Conservation (phyloP, 2,888 invertebrate species). For the Pterobdella sp. region DNA sequence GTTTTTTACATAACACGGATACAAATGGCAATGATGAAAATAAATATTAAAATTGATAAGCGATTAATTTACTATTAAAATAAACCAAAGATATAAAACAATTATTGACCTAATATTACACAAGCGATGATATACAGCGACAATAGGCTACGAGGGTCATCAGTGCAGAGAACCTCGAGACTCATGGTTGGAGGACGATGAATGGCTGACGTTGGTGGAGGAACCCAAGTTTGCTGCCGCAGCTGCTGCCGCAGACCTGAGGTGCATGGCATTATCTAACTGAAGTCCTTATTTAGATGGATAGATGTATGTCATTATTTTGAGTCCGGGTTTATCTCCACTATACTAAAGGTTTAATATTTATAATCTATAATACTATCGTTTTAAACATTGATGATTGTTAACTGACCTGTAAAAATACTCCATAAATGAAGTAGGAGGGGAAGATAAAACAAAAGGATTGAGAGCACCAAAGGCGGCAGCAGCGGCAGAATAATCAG, state of each 20-base stretch:
- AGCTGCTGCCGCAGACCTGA: constrained; percentile 2
- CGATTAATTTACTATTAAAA: neutral
- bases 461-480: constrained; percentile 27
- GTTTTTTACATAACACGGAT: no score
- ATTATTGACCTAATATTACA: neutral
- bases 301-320: no score
- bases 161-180: constrained; percentile 5
- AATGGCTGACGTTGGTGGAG: neutral
- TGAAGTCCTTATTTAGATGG: no score
- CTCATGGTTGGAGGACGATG: neutral
- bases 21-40: no score
- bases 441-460: constrained; percentile 19
- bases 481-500: constrained; percentile 24
- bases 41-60: no score
- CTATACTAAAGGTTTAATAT: no score
- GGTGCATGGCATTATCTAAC: no score
- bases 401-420: constrained; percentile 28
- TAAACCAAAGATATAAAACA: neutral
- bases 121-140: constrained; percentile 8
- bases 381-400: no score
- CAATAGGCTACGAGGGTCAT: neutral
- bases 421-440: constrained; percentile 15
- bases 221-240: constrained; percentile 9
- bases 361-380: no score
- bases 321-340: no score